Base-by-base conservation (phyloP, 2,113 vertebrate genomes). In the Melanotaenia duboulayi region DNA sequence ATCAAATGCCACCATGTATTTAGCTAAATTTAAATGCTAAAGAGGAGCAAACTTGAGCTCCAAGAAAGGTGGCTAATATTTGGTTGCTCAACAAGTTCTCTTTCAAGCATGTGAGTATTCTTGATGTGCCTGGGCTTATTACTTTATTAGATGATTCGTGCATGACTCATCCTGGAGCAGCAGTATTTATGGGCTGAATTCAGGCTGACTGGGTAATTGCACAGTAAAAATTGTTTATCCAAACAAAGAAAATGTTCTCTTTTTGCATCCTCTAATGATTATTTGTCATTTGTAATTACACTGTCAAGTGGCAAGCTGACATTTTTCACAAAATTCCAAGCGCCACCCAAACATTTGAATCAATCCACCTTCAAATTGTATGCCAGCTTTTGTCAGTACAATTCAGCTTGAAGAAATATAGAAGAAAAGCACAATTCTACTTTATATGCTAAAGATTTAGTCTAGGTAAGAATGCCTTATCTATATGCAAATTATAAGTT, bases 401-500 rank as follows among this genome's bases (percentile, higher is more conserved):
- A 86, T 80, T 69, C 22, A 65, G 59, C 64, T 78, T 82, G 74
- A 76, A 67, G 14, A 65, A 58, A 57, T 83, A 71, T 35, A 77
- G 65, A 54, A 60, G 52, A 71, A 74, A 64, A 71, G 46, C 67
- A 77, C 74, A 83, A 84, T 81, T 83, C 88, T 90, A 91, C 90
- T 92, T 92, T 90, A 88, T 91, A 93, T 93, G 92, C 91, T 91
- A 90, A 92, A 90, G 87, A 91, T 94, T 93, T 88, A 90, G 82
- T 85, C 82, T 59, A 77, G 84, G 90, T 92, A 90, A 87, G 85
- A 89, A 90, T 89, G 78, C 83, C 92, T 94, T 94, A 93, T 94
- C 90, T 94, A 92, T 94, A 94, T 94, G 94, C 92, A 94, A 94
- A 94, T 94, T 74, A 87, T 89, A 72, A 91, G 89, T 90, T 90